Base-by-base conservation (phyloP, 1,140 invertebrate genomes). In the Plutomurus gul region DNA sequence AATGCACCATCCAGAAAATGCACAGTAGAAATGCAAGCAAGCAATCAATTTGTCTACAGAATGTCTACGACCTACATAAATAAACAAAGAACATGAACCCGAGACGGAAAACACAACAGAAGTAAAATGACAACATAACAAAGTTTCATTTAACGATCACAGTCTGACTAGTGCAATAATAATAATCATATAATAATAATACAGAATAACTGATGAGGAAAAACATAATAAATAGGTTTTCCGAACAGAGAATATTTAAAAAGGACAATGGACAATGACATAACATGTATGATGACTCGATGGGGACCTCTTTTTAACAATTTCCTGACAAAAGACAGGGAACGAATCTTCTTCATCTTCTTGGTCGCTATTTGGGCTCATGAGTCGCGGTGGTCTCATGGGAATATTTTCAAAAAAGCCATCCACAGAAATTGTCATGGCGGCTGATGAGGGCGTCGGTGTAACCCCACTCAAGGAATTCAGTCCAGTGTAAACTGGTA, bases 261-360 rank as follows among this genome's bases (percentile, higher is more conserved):
- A 79, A 56, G 47, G 75, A 65, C 27, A 75, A 46, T 25, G 8
- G 18, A 43, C 25, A 56, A 16, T 40, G 65, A 71, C 65, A 82
- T 93, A 94, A 94, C 93, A 94, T 88, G 92, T 93, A 84, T 94
- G 93, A 88, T 95, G 93, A 78, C 92, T 93, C 47, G 90, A 90
- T 40, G 92, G 92, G n/a, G 91, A 91, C 92, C 89, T 60, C 71
- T 56, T 82, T 80, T 56, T 83, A 76, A 46, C 76, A 74, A 39
- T 81, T 33, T 75, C 81, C 76, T 20, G 22, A 36, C 22, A 25
- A 86, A 95, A 95, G 13, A 94, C 92, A 1, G 93, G 93, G 81
- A 93, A 95, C 65, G 92, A 93, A 77, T 95, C 94, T 82, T 94
- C 87, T 3, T 81, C n/a, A n/a, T n/a, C n/a, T n/a, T 65, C 56